Conservation (phyloP, 2,113 vertebrate species). For the Phalacrocorax pelagicus region DNA sequence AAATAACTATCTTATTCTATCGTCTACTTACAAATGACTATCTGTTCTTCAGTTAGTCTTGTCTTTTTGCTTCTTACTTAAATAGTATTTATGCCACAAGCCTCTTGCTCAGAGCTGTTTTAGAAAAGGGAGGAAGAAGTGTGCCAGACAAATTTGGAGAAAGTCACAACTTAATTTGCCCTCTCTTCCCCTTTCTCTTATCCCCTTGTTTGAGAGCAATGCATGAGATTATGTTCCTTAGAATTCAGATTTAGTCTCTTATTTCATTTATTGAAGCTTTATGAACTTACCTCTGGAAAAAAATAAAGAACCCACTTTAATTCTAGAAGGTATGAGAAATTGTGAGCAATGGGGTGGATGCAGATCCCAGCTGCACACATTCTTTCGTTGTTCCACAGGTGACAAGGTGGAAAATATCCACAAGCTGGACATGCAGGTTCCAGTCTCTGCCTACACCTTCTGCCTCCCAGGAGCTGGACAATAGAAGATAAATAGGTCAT, state of each 20-base stretch:
- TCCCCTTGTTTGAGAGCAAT: background rate
- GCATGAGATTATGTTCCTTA: background rate
- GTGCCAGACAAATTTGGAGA: background rate
- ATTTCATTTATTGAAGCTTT: background rate
- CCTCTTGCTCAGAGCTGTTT: background rate
- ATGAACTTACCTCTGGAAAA: background rate
- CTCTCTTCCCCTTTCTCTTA: background rate
- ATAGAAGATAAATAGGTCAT: constrained; percentile 20
- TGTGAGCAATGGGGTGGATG: background rate
- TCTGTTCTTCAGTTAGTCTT: background rate
- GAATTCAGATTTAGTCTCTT: background rate
- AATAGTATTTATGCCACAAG: background rate
- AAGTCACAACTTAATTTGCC: background rate
- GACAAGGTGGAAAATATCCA: background rate
- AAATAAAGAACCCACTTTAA: accelerated
- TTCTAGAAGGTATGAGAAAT: background rate
- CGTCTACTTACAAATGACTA: background rate
- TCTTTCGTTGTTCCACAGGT: background rate
- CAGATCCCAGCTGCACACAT: background rate
- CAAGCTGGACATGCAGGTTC: background rate
- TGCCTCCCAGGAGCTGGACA: background rate
- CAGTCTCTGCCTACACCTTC: background rate
- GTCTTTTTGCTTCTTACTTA: background rate
- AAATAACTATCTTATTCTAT: background rate
- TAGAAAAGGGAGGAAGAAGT: background rate